Evolutionary conservation across 1,140 invertebrate species (phyloP).

Genomic region (Pachyrhynchus sulphureomaculatus): DNA sequence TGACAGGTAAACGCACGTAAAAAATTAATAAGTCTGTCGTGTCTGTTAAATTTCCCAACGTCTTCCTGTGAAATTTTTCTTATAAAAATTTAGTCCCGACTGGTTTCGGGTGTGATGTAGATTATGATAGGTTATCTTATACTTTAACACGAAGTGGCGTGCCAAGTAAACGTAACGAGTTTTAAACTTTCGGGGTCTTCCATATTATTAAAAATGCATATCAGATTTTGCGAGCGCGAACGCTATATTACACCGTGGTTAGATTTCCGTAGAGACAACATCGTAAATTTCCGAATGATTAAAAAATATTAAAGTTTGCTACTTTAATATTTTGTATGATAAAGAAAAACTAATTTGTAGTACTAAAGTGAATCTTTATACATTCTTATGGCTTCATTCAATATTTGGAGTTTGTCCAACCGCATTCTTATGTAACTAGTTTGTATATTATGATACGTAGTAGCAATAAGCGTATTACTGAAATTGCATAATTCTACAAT

Average conservation of each 20-base stretch:
- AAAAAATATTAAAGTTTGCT: too few relatives aligned
- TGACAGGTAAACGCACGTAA: conserved; percentile 13
- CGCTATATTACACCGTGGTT: not conserved
- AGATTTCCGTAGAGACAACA: conserved; percentile 1
- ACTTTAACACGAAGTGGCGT: conserved; percentile 31
- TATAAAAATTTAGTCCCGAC: conserved; percentile 7
- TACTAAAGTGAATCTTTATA: too few relatives aligned
- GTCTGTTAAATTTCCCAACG: not conserved
- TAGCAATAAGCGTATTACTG: too few relatives aligned
- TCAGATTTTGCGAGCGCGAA: conserved; percentile 27
- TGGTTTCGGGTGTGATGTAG: conserved; percentile 17
- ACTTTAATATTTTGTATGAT: too few relatives aligned
- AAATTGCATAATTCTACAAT: too few relatives aligned
- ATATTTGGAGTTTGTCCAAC: too few relatives aligned
- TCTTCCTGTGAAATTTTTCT: not conserved
- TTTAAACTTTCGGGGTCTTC: conserved; percentile 30
- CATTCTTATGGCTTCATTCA: too few relatives aligned
- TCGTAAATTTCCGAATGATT: not conserved
- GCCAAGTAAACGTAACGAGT: conserved; percentile 28
- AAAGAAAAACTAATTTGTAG: too few relatives aligned
- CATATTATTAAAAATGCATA: conserved; percentile 37
- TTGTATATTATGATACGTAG: too few relatives aligned
- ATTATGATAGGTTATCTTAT: conserved; percentile 31
- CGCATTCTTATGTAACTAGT: too few relatives aligned
- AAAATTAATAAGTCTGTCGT: conserved; percentile 5